Evolutionary conservation across 2,797 vertebrate species (phyloP), one percentile per base, ranked within the genome.

Genomic region (Rousettus madagascariensis): DNA sequence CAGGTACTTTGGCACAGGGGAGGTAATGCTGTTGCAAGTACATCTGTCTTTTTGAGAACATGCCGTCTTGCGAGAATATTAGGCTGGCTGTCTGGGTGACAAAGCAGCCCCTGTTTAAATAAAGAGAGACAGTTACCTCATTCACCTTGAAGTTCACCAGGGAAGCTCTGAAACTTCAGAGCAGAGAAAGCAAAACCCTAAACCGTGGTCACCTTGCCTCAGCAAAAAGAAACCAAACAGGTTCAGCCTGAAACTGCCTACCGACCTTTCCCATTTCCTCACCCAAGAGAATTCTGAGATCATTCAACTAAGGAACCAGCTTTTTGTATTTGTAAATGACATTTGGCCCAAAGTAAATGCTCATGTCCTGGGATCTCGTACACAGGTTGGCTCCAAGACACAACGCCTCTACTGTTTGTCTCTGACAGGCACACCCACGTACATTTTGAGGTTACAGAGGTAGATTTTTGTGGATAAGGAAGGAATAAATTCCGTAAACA

Each of bases 171-270:
- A 96, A 94, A 71, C 78, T 78, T 82, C 79, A 66, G 79, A 77
- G 69, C 11, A 68, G 90, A 94, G 83, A 90, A 95, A 94, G 95
- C 72, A 88, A 94, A 82, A 95, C 3, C 33, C 80, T 91, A 8
- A 71, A 65, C 49, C 7, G 36, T 80, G 90, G 46, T 96, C 19
- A 8, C 96, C 79, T 78, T 59, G 46, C 79, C 8, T 3, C 84
- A 53, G 83, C 93, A 83, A 68, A 95, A 96, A 95, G 95, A 96
- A 95, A 88, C 95, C 95, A 85, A 96, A 97, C 97, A 96, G 97
- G 97, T 97, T 97, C 57, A 66, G 71, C 96, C 96, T 93, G 95
- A 94, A 96, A 91, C 68, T 61, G 33, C 43, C 71, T 26, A 6
- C 28, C 16, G 26, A 49, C 63, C 86, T 94, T 94, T 57, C 84